Conservation (phyloP, 2,888 invertebrate species). For the Pelosia muscerda region DNA sequence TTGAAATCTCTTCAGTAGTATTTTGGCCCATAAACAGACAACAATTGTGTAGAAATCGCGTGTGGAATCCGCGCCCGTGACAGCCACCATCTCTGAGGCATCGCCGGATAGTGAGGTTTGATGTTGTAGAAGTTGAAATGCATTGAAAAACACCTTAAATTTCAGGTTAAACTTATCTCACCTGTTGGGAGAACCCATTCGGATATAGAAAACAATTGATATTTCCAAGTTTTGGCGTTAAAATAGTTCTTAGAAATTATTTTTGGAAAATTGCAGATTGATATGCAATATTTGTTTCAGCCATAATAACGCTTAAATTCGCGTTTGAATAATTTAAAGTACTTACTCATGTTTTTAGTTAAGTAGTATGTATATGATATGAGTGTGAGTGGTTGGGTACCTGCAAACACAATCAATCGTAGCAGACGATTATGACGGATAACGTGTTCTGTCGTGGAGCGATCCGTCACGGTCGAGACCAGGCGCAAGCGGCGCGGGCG, state of each 20-base stretch:
- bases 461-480: conserved; percentile 69
- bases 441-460: conserved; percentile 69
- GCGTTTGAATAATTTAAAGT: neutral
- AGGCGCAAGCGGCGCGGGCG: conserved; percentile 50
- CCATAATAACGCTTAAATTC: neutral
- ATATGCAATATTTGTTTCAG: neutral
- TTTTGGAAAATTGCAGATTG: neutral
- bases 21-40: no score
- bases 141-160: no score
- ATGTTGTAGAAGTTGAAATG: no score
- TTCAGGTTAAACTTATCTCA: no score
- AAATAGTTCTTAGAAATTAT: neutral
- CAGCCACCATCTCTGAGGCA: no score
- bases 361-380: neutral
- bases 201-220: no score
- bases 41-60: no score
- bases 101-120: no score
- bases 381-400: conserved; percentile 40
- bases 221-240: neutral
- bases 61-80: no score
- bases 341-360: neutral
- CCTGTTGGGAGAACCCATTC: no score
- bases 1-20: no score
- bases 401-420: conserved; percentile 63
- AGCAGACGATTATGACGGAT: conserved; percentile 62